Evolutionary conservation across 92 coral and sea anemone species (phyloP), one percentile per base, ranked within the genome.

Genomic region (Heliopora coerulea): DNA sequence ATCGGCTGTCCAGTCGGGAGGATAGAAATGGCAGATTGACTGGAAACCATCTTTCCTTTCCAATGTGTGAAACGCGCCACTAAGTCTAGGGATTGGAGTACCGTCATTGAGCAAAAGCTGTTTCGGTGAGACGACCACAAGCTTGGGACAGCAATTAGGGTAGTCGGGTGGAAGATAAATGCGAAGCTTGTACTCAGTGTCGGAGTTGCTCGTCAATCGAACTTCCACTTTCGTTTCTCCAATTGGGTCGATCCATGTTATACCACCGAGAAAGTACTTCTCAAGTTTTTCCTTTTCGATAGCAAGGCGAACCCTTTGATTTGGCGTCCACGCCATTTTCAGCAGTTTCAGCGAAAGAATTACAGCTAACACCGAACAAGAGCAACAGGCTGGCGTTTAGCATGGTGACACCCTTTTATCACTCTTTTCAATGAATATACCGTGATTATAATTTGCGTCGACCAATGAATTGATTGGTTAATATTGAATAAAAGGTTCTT

Each of bases 71-170:
- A 72, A 79, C 30, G 69, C 11, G 26, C 56, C 68, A 15, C 77
- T 79, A 0, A 37, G 40, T 17, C 21, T 68, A 68, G 73, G 77
- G 20, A 79, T 33, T 1, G 63, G 54, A 14, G 7, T n/a, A 26
- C 72, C 83, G 3, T 40, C 26, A 32, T 29, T 49, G 10, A 32
- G 54, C 19, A 49, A 35, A 31, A 73, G 73, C 30, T 72, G 48
- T 56, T 57, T 61, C 10, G 91, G 91, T 11, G 78, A 59, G 12
- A 59, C 73, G 27, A 89, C 83, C 1, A 86, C 86, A 75, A 89
- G 60, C 0, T 19, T 59, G n/a, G 96, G 96, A 70, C 87, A 85
- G 10, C 89, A 89, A 72, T 89, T 89, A 17, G 91, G 96, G 49
- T 67, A 89, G 66, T 89, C 96, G 5, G 35, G n/a, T 19, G 91